Evolutionary conservation across 30 jellyfish, hydroid and myxozoan species (phyloP), one percentile per base, ranked within the genome.

Genomic region (Pelagia noctiluca): DNA sequence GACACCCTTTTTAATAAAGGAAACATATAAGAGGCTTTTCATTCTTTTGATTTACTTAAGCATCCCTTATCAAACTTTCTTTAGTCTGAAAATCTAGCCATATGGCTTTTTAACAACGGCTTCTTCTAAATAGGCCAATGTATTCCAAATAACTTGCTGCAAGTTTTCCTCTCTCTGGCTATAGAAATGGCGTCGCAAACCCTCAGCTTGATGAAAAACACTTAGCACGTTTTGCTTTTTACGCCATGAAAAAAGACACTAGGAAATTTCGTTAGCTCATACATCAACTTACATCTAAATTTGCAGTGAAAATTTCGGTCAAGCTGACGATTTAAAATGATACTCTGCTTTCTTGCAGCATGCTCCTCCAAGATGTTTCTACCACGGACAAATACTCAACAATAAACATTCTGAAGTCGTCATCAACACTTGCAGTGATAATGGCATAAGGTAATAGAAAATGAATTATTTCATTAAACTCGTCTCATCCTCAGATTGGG

Each of bases 331-430:
- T 0, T 35, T 26, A 0, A 8, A 35, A 8, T 5, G 4, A 4
- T 16, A 30, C 69, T 52, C 13, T 10, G 4, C n/a, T 66, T 80
- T 32, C 25, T 3, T 66, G 33, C 61, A 80, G 90, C 75, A 64
- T 80, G 35, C 83, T 1, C 90, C 90, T 1, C 84, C 65, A 11
- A 47, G 84, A 21, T 80, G 90, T 34, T 80, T 25, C 67, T 80
- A 80, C 68, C 57, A 72, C 33, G 90, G 90, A 2, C 65, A 80
- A 66, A 47, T 80, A 4, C 66, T 76, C 1, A 60, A 68, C 42
- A 80, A 80, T 10, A 65, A 80, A 60, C 77, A 65, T 24, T 80
- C 90, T 2, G 42, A 65, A 29, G 84, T 80, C 42, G 65, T 80
- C 0, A 30, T 80, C 28, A 72, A 66, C 62, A 65, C 90, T 5